These are phyloP conservation scores for Drosophila birchii DNA, from an alignment of 2,888 invertebrate genomes.

Conservation along the genomic window DNA sequence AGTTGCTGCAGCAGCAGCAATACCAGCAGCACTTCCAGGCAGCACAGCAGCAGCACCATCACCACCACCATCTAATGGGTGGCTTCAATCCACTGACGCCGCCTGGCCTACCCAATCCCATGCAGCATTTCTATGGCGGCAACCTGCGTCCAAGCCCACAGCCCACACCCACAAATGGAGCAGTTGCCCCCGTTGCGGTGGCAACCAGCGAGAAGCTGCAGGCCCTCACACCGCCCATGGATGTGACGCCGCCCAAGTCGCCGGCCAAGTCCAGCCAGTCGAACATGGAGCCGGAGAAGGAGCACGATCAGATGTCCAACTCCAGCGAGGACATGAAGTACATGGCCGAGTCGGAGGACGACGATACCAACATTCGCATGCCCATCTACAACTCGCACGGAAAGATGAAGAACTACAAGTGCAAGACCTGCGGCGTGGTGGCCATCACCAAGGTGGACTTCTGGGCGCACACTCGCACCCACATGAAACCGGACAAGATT, in stretches of 20 bases:
- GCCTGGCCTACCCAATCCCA: conserved; percentile 86
- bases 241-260: conserved; percentile 84
- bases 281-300: conserved; percentile 70
- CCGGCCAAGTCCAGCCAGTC: conserved; percentile 76
- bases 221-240: conserved; percentile 84
- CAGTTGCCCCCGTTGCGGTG: conserved; percentile 26
- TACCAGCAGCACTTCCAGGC: conserved; percentile 73
- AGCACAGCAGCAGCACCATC: conserved; percentile 72
- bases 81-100: conserved; percentile 88
- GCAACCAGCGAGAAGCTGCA: conserved; percentile 70
- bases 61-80: conserved; percentile 85
- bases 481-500: conserved; percentile 97
- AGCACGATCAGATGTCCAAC: conserved; percentile 83
- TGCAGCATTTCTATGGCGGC: conserved; percentile 73
- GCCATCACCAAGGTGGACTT: conserved; percentile 95
- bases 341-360: conserved; percentile 82
- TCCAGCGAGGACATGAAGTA: conserved; percentile 83
- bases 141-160: conserved; percentile 73
- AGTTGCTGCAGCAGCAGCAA: conserved; percentile 74
- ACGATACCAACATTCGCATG: conserved; percentile 85
- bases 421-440: conserved; percentile 95
- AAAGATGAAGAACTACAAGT: conserved; percentile 94
- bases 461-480: conserved; percentile 95
- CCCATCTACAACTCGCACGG: conserved; percentile 87
- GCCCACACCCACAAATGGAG: conserved; percentile 54